Base-by-base conservation (phyloP, 2,113 vertebrate species). In the Pantherophis guttatus region DNA sequence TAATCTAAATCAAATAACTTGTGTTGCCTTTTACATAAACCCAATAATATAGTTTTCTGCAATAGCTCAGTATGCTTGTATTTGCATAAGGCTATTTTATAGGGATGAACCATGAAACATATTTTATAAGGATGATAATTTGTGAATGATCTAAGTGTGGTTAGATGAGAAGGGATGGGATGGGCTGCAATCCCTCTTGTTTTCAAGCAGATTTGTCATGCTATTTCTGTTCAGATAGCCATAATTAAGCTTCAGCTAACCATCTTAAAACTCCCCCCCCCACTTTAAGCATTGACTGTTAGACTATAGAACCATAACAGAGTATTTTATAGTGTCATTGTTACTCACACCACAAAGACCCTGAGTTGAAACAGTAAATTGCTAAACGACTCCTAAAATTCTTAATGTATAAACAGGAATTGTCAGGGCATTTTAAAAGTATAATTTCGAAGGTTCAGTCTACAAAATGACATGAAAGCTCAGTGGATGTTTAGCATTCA, bases 1-100 rank as follows among this genome's bases (percentile, higher is more conserved):
- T 53, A 17, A 65, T 12, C 19, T 24, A 8, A 1, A 10, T 2
- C 7, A 33, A 1, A 13, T 0, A 59, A 55, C 0, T 0, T 0
- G 19, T 3, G 0, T 29, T 0, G 2, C 29, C 0, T 0, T 59
- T 87, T n/a, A 90, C 24, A 62, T 19, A 26, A 54, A 10, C 24
- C 24, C 91, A 44, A 54, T 29, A 87, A 29, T 48, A 50, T 48
- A 58, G 53, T 44, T 88, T 88, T 92, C 21, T 1, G 0, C 2
- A 3, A 8, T 26, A 50, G 1, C 0, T 29, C 7, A n/a, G 54
- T 12, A 57, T n/a, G 3, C 39, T 91, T 53, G 1, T 5, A n/a
- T 87, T 90, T 87, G 24, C 3, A 0, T 13, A 2, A 5, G 70
- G 70, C 81, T 1, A 17, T 44, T 75, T 75, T 33, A 75, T 33